phyloP scores from a whole-genome alignment of 2,888 invertebrate species.

The Meiosimyza platycephala region DNA sequence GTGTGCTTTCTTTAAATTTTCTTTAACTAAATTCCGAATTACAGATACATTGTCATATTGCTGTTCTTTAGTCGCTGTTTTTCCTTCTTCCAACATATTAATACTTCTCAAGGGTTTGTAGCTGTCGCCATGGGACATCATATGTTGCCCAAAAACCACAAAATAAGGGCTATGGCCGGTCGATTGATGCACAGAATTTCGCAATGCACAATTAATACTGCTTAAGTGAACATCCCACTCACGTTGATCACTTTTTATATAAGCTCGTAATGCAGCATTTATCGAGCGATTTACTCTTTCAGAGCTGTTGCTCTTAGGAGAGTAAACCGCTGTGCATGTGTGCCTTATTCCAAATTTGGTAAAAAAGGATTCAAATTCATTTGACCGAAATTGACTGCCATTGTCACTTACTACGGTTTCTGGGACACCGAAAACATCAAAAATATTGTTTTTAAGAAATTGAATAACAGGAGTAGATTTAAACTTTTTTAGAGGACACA shows the following conservation, averaged over 20 bases:
- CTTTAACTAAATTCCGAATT: too few relatives aligned
- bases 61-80: too few relatives aligned
- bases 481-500: slow-evolving; percentile 1
- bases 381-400: slow-evolving; percentile 35
- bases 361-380: neutral
- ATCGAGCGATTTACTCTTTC: neutral
- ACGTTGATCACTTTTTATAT: too few relatives aligned
- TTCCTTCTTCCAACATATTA: too few relatives aligned
- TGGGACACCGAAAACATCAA: slow-evolving; percentile 4
- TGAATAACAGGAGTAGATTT: neutral
- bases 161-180: too few relatives aligned
- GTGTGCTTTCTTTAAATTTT: too few relatives aligned
- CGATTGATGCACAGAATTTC: neutral
- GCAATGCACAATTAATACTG: neutral
- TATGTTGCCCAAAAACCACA: too few relatives aligned
- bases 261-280: too few relatives aligned
- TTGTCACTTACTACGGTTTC: slow-evolving; percentile 26
- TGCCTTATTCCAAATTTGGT: neutral
- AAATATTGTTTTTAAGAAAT: neutral
- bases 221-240: too few relatives aligned
- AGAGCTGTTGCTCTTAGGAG: neutral
- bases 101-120: too few relatives aligned
- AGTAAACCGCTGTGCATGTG: neutral
- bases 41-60: too few relatives aligned
- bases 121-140: too few relatives aligned